These are phyloP conservation scores for Chionoecetes opilio DNA, from an alignment of 1,140 invertebrate genomes.

Conservation along the genomic window DNA sequence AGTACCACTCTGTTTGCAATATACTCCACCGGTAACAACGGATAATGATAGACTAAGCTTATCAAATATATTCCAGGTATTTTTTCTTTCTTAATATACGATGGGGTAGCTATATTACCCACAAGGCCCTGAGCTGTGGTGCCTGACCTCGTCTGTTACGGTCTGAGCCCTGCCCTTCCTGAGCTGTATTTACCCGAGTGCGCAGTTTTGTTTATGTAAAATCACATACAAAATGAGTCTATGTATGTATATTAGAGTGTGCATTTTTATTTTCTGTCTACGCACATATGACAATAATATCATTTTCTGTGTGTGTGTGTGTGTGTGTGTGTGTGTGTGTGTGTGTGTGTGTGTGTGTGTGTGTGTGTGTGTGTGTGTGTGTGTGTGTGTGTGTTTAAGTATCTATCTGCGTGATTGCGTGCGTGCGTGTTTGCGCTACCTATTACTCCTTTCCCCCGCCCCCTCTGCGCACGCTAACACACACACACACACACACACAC, in stretches of 20 bases:
- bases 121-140: neutral
- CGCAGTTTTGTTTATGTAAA: slow-evolving; percentile 37
- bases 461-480: too few species aligned
- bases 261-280: slow-evolving; percentile 44
- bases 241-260: slow-evolving; percentile 59
- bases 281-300: slow-evolving; percentile 51
- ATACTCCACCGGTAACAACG: slow-evolving; percentile 27
- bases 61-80: slow-evolving; percentile 21
- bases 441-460: too few species aligned
- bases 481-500: neutral
- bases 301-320: slow-evolving; percentile 9
- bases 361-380: slow-evolving; percentile 31
- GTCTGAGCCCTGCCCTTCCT: neutral
- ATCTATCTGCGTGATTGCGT: neutral
- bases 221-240: slow-evolving; percentile 28
- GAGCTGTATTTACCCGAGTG: slow-evolving; percentile 10
- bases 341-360: slow-evolving; percentile 12
- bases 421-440: too few species aligned
- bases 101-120: slow-evolving; percentile 15
- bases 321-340: neutral
- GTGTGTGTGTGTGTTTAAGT: slow-evolving; percentile 27
- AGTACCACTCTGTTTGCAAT: slow-evolving; percentile 19
- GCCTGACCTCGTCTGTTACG: slow-evolving; percentile 27
- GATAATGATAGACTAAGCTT: slow-evolving; percentile 10
- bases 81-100: slow-evolving; percentile 9